A percentile compares a stretch with the other conserved stretches of the same genome.
phyloP scores from a whole-genome alignment of 2,113 vertebrate genomes.

The Burhinus oedicnemus region DNA sequence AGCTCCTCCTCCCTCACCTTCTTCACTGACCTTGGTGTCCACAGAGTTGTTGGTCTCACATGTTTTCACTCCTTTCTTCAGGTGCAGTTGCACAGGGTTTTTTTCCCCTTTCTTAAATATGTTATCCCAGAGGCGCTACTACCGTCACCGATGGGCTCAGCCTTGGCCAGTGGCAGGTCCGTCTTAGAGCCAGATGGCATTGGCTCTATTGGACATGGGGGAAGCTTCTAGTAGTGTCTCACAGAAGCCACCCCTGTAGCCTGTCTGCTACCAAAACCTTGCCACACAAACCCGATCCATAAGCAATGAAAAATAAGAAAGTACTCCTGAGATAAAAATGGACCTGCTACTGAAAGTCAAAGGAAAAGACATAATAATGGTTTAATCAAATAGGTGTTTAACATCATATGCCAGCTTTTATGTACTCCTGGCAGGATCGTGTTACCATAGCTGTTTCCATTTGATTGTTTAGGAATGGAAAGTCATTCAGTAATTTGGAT shows the following conservation, averaged over 20 bases:
- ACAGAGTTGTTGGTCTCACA: not conserved
- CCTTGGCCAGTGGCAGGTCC: not conserved
- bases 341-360: not conserved
- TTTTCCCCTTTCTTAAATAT: not conserved
- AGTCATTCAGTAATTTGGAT: not conserved
- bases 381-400: not conserved
- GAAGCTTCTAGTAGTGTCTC: not conserved
- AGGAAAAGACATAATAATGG: not conserved
- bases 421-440: not conserved
- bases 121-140: not conserved
- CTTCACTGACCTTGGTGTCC: not conserved
- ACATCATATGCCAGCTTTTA: not conserved
- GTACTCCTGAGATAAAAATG: not conserved
- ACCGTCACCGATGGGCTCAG: not conserved
- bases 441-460: not conserved
- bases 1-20: not conserved
- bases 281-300: not conserved
- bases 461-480: not conserved
- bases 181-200: not conserved
- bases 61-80: not conserved
- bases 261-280: not conserved
- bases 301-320: not conserved
- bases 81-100: not conserved
- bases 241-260: not conserved
- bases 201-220: too few species aligned